These are phyloP conservation scores for Notolepis coatsorum DNA, from an alignment of 2,797 vertebrate species.

Conservation along the genomic window DNA sequence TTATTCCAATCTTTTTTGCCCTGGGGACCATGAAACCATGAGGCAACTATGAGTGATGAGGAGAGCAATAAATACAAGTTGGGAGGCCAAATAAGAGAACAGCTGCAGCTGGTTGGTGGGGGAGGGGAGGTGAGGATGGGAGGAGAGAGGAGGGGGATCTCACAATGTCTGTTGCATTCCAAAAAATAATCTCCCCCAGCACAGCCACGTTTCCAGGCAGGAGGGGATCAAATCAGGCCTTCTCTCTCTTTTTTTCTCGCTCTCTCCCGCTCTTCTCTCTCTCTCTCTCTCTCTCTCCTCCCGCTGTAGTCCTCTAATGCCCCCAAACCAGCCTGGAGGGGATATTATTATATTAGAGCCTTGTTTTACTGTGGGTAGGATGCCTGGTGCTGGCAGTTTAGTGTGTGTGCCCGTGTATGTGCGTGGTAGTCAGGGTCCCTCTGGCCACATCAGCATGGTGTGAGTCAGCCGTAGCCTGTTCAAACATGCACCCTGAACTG, in stretches of 20 bases:
- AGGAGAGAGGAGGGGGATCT: conserved; percentile 70
- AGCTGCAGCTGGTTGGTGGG: conserved; percentile 76
- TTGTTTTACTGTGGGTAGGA: conserved; percentile 66
- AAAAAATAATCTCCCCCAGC: conserved; percentile 81
- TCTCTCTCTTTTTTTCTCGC: neutral
- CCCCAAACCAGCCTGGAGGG: conserved; percentile 74
- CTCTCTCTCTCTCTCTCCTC: conserved; percentile 60
- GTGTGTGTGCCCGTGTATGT: conserved; percentile 30
- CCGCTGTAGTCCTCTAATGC: conserved; percentile 75
- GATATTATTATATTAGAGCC: conserved; percentile 76
- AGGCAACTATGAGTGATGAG: conserved; percentile 79
- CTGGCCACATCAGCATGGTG: conserved; percentile 78
- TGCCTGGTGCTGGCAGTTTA: conserved; percentile 70
- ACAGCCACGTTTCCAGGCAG: conserved; percentile 80
- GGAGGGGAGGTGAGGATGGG: conserved; percentile 42
- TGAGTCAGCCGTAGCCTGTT: conserved; percentile 81
- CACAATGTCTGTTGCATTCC: conserved; percentile 82
- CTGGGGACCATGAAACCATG: conserved; percentile 76
- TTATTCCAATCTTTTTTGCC: conserved; percentile 77
- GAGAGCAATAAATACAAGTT: conserved; percentile 84
- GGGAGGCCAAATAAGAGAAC: conserved; percentile 78
- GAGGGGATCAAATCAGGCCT: conserved; percentile 76
- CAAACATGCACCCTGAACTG: conserved; percentile 81
- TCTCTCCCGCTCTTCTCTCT: conserved; percentile 10
- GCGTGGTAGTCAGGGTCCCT: conserved; percentile 72